Percentiles rank a stretch among this genome's conserved stretches.
Evolutionary conservation across 2,888 invertebrate species (phyloP).

Genomic region (Drosophila neotestacea): DNA sequence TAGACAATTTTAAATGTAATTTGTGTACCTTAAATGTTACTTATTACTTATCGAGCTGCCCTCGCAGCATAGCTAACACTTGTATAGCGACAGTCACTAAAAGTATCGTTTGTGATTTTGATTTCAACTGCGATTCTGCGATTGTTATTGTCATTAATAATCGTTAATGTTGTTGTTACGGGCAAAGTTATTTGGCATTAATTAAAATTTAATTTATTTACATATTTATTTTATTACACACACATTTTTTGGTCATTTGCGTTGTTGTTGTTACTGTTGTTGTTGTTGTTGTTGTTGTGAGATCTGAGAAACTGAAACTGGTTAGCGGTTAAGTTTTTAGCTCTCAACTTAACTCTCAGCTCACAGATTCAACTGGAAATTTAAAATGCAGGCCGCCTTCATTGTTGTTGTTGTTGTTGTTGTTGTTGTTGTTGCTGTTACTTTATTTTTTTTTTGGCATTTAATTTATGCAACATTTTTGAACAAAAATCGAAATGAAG

Average conservation of each 20-base stretch:
- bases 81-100: constrained; percentile 4
- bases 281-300: constrained; percentile 8
- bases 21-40: too few species aligned
- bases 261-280: constrained; percentile 6
- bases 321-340: constrained; percentile 17
- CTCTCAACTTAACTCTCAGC: constrained; percentile 1
- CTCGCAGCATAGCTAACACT: not conserved
- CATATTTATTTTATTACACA: constrained; percentile 73
- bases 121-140: constrained; percentile 5
- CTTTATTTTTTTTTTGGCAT: constrained; percentile 29
- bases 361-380: constrained; percentile 17
- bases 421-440: constrained; percentile 5
- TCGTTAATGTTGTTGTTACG: constrained; percentile 33
- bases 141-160: constrained; percentile 25
- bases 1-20: too few species aligned
- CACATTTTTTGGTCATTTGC: constrained; percentile 41
- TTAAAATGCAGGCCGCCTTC: constrained; percentile 49
- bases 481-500: constrained; percentile 42
- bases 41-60: not conserved
- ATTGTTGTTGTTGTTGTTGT: constrained; percentile 15
- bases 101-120: constrained; percentile 5
- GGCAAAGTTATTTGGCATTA: constrained; percentile 67
- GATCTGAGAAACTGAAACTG: constrained; percentile 37
- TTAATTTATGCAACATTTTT: constrained; percentile 63
- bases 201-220: constrained; percentile 75